A percentile compares a stretch with the other conserved stretches of the same genome.
These are phyloP conservation scores for Alectoris magna DNA, from an alignment of 2,797 vertebrate genomes.

Conservation along the genomic window DNA sequence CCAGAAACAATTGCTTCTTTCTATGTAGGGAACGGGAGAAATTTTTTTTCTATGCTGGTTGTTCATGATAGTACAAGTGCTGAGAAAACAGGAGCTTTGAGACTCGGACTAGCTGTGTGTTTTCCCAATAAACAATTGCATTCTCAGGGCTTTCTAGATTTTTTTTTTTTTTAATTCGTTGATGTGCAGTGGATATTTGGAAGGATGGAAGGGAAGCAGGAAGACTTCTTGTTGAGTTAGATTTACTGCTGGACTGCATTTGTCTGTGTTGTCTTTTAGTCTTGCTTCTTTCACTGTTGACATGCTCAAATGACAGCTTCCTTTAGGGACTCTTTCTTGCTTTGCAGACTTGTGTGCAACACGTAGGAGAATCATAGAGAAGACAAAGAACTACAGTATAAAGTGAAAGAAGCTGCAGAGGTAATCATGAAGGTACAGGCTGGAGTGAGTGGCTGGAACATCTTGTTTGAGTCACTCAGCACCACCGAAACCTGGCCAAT, in stretches of 20 bases:
- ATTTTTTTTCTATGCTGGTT: neutral
- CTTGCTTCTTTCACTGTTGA: neutral
- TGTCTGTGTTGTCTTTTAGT: neutral
- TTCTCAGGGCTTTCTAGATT: neutral
- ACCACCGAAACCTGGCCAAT: neutral
- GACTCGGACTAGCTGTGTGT: neutral
- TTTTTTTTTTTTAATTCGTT: neutral
- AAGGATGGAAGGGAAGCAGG: neutral
- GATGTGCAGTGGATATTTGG: neutral
- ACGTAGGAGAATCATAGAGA: neutral
- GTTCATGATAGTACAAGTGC: neutral
- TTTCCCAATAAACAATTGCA: neutral
- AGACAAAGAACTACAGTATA: neutral
- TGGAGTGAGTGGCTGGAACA: neutral
- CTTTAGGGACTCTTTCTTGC: neutral
- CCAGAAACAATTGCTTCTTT: neutral
- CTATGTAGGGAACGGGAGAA: neutral
- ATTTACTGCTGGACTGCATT: neutral
- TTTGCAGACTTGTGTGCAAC: neutral
- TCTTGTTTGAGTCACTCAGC: neutral
- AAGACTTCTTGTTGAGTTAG: neutral
- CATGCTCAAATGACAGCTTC: neutral
- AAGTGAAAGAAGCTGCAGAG: neutral
- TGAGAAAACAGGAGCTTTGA: neutral
- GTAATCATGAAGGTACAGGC: neutral